Base-by-base conservation (phyloP, 2,113 vertebrate species). In the Serinus canaria region DNA sequence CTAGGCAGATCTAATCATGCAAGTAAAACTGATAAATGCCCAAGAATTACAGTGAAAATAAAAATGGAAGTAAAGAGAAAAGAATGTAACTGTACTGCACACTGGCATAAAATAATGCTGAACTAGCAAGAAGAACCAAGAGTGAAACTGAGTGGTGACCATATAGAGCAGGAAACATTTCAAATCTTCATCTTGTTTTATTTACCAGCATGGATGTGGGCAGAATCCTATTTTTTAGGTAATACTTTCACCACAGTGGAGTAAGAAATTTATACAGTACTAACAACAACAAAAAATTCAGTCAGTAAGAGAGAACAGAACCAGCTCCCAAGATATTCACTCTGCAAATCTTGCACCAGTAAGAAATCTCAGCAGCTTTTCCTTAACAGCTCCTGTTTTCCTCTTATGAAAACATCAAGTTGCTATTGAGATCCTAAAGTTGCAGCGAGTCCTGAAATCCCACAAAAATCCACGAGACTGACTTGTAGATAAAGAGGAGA, bases 151-250 rank as follows among this genome's bases (percentile, higher is more conserved):
- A 6, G 15, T 33, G 23, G 50, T 30, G 53, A 41, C 19, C 28
- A 52, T 6, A 28, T 49, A 39, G 9, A 74, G 28, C 0, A 82
- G 55, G 31, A 78, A 78, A 59, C 15, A 25, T 8, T 79, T 41
- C 39, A 35, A 55, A 75, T 37, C 25, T 41, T 72, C 33, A 59
- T 8, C 33, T 72, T n/a, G 31, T 25, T 59, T 75, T 39, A 72
- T 67, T 87, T 75, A 78, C 17, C 21, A 41, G 27, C 3, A 52
- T 1, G 0, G 0, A 27, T 9, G 10, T 4, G 25, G 13, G 37
- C 18, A 90, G 27, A 53, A 49, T 20, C 8, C 11, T n/a, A 0
- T 2, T 22, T 87, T 68, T 68, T 3, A 52, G 14, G 6, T n/a
- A 41, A 16, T 13, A 39, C 6, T 79, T 67, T 17, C 44, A 64